Conservation (phyloP, 2,113 vertebrate species). For the Clarias magur region DNA sequence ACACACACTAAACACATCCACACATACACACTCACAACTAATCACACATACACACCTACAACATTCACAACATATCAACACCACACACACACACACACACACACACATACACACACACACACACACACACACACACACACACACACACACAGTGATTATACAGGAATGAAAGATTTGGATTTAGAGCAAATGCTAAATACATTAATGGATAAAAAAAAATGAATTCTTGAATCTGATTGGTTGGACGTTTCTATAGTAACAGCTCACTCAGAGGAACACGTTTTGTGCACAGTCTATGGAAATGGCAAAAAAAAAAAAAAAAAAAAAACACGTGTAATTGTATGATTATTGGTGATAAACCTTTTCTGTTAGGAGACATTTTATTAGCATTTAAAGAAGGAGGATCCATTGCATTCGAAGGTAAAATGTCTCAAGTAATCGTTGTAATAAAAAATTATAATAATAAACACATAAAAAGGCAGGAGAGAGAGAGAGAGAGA, state of each 20-base stretch:
- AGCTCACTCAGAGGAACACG: neutral
- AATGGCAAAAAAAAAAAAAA: too few species aligned
- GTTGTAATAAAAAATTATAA: too few species aligned
- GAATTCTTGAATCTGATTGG: neutral
- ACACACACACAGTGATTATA: neutral
- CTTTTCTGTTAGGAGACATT: neutral
- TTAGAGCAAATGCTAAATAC: neutral
- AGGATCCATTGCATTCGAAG: neutral
- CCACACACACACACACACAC: constrained; percentile 6
- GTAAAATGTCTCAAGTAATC: too few species aligned
- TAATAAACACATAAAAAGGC: too few species aligned
- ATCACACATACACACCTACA: too few species aligned
- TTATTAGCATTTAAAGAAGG: neutral
- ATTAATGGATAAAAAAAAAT: neutral
- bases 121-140: neutral
- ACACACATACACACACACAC: constrained; percentile 6
- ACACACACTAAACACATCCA: too few species aligned
- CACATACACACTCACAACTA: too few species aligned
- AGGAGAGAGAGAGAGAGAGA: too few species aligned
- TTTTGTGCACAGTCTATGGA: too few species aligned
- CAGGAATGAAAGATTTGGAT: neutral
- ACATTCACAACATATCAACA: too few species aligned
- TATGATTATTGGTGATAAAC: neutral
- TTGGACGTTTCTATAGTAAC: neutral
- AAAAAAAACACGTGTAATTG: too few species aligned